phyloP scores from a whole-genome alignment of 2,888 invertebrate species.

The Heliconius aoede region DNA sequence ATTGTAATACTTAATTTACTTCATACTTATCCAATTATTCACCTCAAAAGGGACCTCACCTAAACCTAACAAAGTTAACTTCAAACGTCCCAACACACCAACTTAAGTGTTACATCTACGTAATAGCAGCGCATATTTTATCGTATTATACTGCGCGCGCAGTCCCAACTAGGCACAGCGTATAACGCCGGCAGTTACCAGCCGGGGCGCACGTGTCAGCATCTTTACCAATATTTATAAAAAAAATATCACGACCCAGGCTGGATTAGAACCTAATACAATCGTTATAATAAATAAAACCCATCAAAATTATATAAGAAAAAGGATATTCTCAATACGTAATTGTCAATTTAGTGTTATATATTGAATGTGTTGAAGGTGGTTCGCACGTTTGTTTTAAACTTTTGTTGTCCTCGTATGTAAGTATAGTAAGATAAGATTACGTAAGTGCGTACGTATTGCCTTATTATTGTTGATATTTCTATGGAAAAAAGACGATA shows the following conservation, averaged over 20 bases:
- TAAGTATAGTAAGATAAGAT: slow-evolving; percentile 73
- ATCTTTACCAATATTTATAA: slow-evolving; percentile 69
- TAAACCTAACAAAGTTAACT: slow-evolving; percentile 14
- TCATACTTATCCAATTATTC: background rate
- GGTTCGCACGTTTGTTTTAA: slow-evolving; percentile 65
- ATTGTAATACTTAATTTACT: background rate
- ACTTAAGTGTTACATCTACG: slow-evolving; percentile 72
- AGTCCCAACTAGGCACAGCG: slow-evolving; percentile 60
- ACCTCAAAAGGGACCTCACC: background rate
- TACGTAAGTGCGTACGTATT: slow-evolving; percentile 74
- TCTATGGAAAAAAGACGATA: background rate
- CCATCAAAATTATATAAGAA: background rate
- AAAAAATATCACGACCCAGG: slow-evolving; percentile 80
- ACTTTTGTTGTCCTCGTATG: slow-evolving; percentile 55
- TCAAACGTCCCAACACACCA: slow-evolving; percentile 43
- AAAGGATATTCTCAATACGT: slow-evolving; percentile 43
- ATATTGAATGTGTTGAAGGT: slow-evolving; percentile 52
- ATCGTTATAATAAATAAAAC: slow-evolving; percentile 53
- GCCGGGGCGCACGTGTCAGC: slow-evolving; percentile 78
- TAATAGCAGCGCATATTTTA: slow-evolving; percentile 63
- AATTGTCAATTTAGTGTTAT: slow-evolving; percentile 44
- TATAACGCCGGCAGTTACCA: slow-evolving; percentile 80
- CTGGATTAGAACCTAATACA: slow-evolving; percentile 62
- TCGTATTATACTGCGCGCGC: slow-evolving; percentile 71
- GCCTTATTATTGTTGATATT: slow-evolving; percentile 48